Evolutionary conservation across 2,797 vertebrate species (phyloP).

Genomic region (Epinephelus awoara): DNA sequence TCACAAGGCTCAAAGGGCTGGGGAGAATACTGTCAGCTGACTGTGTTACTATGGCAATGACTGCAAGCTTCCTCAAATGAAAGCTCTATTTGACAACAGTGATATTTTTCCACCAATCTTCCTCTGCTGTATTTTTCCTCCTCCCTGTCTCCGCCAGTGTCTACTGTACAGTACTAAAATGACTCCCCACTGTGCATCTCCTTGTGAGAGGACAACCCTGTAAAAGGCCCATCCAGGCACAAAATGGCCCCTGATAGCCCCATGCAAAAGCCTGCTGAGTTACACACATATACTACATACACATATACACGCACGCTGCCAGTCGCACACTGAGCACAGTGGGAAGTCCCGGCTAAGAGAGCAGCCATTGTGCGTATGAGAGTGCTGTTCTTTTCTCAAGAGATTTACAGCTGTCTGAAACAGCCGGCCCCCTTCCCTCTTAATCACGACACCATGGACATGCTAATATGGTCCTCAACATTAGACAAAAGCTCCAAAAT

Average conservation of each 20-base stretch:
- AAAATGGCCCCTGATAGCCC: slow-evolving; percentile 74
- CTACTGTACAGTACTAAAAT: slow-evolving; percentile 47
- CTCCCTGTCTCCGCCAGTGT: slow-evolving; percentile 51
- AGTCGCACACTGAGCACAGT: slow-evolving; percentile 70
- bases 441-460: slow-evolving; percentile 81
- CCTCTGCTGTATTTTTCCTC: slow-evolving; percentile 23
- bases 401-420: slow-evolving; percentile 82
- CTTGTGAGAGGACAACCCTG: slow-evolving; percentile 57
- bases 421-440: slow-evolving; percentile 69
- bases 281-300: slow-evolving; percentile 34
- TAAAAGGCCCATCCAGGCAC: slow-evolving; percentile 66
- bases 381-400: slow-evolving; percentile 69
- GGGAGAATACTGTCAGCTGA: slow-evolving; percentile 20
- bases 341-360: slow-evolving; percentile 79
- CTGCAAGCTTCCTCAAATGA: slow-evolving; percentile 29
- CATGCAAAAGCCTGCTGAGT: slow-evolving; percentile 56
- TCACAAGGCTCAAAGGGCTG: neutral
- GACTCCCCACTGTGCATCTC: slow-evolving; percentile 60
- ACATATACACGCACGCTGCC: slow-evolving; percentile 43
- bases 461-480: slow-evolving; percentile 80
- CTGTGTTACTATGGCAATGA: slow-evolving; percentile 49
- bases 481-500: slow-evolving; percentile 75
- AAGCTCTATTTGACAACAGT: slow-evolving; percentile 21
- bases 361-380: slow-evolving; percentile 76
- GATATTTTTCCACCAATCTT: slow-evolving; percentile 43